Evolutionary conservation across 2,113 vertebrate species (phyloP).

Genomic region (Campylomormyrus numenius): DNA sequence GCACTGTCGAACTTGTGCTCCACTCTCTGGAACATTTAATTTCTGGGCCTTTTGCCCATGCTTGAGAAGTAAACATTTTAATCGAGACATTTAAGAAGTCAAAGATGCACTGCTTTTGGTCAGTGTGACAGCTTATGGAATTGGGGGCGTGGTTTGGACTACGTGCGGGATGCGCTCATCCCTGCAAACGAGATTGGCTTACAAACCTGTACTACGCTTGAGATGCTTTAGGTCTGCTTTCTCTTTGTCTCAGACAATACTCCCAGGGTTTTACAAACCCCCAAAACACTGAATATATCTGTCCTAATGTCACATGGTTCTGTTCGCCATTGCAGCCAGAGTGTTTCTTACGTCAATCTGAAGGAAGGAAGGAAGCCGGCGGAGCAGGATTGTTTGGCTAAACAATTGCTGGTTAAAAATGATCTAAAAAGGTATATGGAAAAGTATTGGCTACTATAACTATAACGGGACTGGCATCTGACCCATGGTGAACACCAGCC

Average conservation of each 20-base stretch:
- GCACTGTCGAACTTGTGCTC: neutral
- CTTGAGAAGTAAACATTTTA: neutral
- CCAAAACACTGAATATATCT: neutral
- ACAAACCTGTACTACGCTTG: neutral
- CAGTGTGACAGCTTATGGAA: neutral
- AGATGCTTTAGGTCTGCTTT: neutral
- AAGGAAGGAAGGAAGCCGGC: neutral
- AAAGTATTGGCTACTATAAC: neutral
- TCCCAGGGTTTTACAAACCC: neutral
- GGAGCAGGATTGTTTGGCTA: neutral
- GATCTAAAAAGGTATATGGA: neutral
- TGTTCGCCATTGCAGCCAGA: neutral
- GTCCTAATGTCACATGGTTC: neutral
- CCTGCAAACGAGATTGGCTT: neutral
- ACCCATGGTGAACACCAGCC: neutral
- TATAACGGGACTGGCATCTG: neutral
- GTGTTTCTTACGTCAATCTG: neutral
- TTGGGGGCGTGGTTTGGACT: neutral
- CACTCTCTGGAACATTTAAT: neutral
- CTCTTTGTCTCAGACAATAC: neutral
- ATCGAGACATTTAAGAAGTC: neutral
- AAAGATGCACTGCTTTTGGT: neutral
- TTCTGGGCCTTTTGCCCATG: neutral
- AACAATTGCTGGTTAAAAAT: neutral
- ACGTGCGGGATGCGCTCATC: neutral